Base-by-base conservation (phyloP, 2,888 invertebrate genomes). In the Erebia palarica region DNA sequence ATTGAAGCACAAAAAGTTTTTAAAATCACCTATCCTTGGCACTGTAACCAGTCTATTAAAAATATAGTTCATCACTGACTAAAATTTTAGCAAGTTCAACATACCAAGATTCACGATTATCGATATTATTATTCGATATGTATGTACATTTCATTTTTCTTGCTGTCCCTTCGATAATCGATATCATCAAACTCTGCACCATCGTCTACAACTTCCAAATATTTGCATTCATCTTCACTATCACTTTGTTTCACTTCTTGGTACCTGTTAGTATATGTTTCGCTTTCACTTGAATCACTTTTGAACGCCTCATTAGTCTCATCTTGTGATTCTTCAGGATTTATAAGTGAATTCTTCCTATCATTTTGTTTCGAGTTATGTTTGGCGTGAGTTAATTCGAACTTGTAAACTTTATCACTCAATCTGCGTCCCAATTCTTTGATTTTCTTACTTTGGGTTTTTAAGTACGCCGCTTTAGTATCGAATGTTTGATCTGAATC, bases 141-240 rank as follows among this genome's bases (percentile, higher is more conserved):
- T 36, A 77, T 64, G 16, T 73, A 72, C 3, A 72, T 27, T 13
- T 76, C 68, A 14, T 69, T 36, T 36, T 36, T 72, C 42, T 67
- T 74, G 4, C 36, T 27, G 47, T 42, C 44, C 18, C 68, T 71
- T 66, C 59, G 61, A 36, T 59, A 36, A 42, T 71, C 67, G 3
- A 51, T 14, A 59, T 79, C 73, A 76, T 86, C 86, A 59, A 90
- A 88, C 49, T 85, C 90, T 47, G 85, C 87, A 1, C 88, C 93
- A 79, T 93, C 93, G 71, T 93, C 94, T 5, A 93, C 55, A 0
- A 94, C 85, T 80, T 93, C 93, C 60, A 94, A 77, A 79, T 93
- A 93, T 69, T 84, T 88, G 51, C 80, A 89, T 9, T 89, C 88
- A 44, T 91, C 88, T 14, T 91, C 92, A 65, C 87, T 90, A 47